Evolutionary conservation across 2,113 vertebrate species (phyloP), one percentile per base, ranked within the genome.

Genomic region (Catharus minimus): DNA sequence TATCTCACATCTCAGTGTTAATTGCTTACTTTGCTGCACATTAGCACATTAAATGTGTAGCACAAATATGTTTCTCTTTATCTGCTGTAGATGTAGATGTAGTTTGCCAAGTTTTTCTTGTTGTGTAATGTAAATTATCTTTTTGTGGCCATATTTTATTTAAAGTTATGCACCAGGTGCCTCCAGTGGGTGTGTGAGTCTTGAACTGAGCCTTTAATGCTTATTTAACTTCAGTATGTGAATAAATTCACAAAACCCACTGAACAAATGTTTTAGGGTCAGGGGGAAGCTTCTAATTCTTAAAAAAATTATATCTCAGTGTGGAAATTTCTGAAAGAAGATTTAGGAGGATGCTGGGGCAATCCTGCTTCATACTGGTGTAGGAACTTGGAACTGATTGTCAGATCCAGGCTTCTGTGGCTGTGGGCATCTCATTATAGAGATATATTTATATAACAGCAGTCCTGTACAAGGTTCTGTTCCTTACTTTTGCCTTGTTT

Each of bases 21-120:
- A 93, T 93, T 71, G 57, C 88, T 69, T 78, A 49, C 52, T 92
- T 79, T 69, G 27, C 62, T 88, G 65, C 32, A 53, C n/a, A 82
- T 93, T 85, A 89, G 36, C 72, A 81, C 56, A 14, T 77, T 74
- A 56, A 49, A 92, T 23, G 44, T 44, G 65, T 41, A 36, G 65
- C 26, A 88, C 27, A 94, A 87, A 81, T 56, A 61, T 71, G 76
- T 91, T 90, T 76, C 38, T 32, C 24, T 44, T 39, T 64, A 81
- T 64, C 56, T 67, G 4, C 86, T 22, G 1, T 52, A 15, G 44
- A 17, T 55, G 9, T 38, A 38, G 47, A 20, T 56, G 22, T 15
- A 21, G 10, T 50, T 82, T 75, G 87, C 69, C 69, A 93, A 87
- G 41, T 9, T 38, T 67, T 68, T 86, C 32, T 78, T 65, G 33